phyloP scores from a whole-genome alignment of 2,888 invertebrate species.

The Dasysyrphus albostriatus region DNA sequence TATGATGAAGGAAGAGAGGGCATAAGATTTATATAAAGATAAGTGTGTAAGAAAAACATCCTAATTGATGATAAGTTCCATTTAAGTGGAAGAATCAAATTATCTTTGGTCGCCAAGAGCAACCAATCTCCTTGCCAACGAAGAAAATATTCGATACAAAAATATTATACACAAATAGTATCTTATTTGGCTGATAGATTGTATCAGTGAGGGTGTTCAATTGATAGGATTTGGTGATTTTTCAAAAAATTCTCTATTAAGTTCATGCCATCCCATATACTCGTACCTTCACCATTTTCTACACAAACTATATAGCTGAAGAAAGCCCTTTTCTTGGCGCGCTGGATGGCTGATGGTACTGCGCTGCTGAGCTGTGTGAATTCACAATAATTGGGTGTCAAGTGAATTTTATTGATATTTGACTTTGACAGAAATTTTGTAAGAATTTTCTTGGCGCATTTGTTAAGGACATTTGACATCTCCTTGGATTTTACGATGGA shows the following conservation, averaged over 20 bases:
- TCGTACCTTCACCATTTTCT: not conserved
- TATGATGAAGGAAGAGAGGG: not conserved
- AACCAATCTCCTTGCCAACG: slow-evolving; percentile 29
- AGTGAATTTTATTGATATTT: slow-evolving; percentile 76
- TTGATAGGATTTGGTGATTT: slow-evolving; percentile 70
- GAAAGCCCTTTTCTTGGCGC: not conserved
- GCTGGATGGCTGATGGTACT: no score
- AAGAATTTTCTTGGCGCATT: slow-evolving; percentile 48
- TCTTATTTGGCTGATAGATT: slow-evolving; percentile 47
- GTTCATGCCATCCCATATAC: not conserved
- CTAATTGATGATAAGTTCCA: slow-evolving; percentile 75
- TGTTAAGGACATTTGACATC: slow-evolving; percentile 69
- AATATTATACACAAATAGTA: slow-evolving; percentile 36
- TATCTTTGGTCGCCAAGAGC: slow-evolving; percentile 68
- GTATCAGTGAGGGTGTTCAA: slow-evolving; percentile 58
- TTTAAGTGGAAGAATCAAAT: slow-evolving; percentile 74
- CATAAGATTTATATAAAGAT: slow-evolving; percentile 4
- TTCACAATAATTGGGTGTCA: slow-evolving; percentile 75
- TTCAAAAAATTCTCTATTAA: slow-evolving; percentile 17
- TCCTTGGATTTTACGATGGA: slow-evolving; percentile 32
- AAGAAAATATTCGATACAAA: slow-evolving; percentile 33
- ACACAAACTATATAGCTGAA: not conserved
- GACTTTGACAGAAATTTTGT: slow-evolving; percentile 74
- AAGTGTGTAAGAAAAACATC: slow-evolving; percentile 41
- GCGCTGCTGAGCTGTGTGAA: slow-evolving; percentile 39